Base-by-base conservation (phyloP, 1,140 invertebrate genomes). In the Cotesia chilonis region DNA sequence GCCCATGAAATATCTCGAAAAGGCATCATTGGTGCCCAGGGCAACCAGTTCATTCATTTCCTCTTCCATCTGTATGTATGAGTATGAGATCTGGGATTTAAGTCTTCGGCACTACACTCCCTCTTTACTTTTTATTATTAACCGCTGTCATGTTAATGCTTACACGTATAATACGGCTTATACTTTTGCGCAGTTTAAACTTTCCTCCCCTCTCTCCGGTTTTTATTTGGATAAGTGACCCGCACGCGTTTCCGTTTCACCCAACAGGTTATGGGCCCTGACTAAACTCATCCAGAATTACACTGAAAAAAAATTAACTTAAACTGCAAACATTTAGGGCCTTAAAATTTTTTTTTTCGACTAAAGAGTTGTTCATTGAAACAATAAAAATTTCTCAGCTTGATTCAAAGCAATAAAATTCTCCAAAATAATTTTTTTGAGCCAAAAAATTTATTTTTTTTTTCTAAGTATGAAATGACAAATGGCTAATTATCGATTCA, bases 31-130 rank as follows among this genome's bases (percentile, higher is more conserved):
- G 54, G 38, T 55, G 38, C 14, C 59, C 59, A 41, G 55, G 55
- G 67, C 51, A 59, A 10, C 54, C 35, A 60, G 65, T 67, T 67
- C 73, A 71, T 74, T 71, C 73, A 74, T 74, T 74, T 60, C 54
- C 69, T 57, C 52, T 28, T 28, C 1, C 28, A 28, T 28, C 28
- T 28, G 28, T 28, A 28, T 28, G 28, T 28, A 28, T 28, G 28
- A 28, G 28, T 28, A 28, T 3, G 28, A 28, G 28, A 28, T 28
- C 28, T 41, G 14, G 54, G 28, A 60, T 47, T 68, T 47, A 47
- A 47, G 41, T 47, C 41, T 47, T 47, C 41, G 10, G 60, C 37
- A 20, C 37, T n/a, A 38, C 28, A 17, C 14, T 12, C n/a, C 10
- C 28, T 70, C 12, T 59, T 41, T 41, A 37, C 17, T 14, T 70